Percentiles rank a stretch among this genome's conserved stretches.
Evolutionary conservation across 2,888 invertebrate species (phyloP).

Genomic region (Stratiomys singularior): DNA sequence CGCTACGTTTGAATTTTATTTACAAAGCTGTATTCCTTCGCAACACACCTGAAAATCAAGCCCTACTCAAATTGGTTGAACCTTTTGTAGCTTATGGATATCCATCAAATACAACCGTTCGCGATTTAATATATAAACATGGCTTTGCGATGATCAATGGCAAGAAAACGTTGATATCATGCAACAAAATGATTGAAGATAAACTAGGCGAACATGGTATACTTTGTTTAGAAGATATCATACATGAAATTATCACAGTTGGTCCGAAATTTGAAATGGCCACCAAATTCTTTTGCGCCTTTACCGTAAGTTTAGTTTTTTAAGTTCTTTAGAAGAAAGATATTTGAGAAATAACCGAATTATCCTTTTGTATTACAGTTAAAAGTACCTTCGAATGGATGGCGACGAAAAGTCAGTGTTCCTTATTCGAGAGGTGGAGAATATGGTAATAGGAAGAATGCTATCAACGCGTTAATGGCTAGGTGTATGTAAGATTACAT

Average conservation of each 20-base stretch:
- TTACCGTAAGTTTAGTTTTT: conserved; percentile 60
- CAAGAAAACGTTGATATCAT: conserved; percentile 63
- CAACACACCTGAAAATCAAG: conserved; percentile 62
- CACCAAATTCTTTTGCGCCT: conserved; percentile 60
- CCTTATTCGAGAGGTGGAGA: conserved; percentile 64
- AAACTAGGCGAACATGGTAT: conserved; percentile 63
- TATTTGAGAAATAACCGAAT: neutral
- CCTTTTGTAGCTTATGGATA: conserved; percentile 64
- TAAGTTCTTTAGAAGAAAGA: neutral
- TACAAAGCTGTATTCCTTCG: conserved; percentile 62
- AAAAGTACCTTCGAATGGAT: conserved; percentile 63
- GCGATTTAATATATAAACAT: conserved; percentile 64
- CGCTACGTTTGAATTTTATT: conserved; percentile 58
- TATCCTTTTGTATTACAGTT: conserved; percentile 56
- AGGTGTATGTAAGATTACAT: conserved; percentile 59
- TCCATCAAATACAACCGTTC: conserved; percentile 61
- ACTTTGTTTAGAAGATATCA: conserved; percentile 65
- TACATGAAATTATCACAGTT: conserved; percentile 64
- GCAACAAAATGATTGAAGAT: conserved; percentile 64
- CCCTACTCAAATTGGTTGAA: conserved; percentile 62
- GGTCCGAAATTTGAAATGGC: conserved; percentile 62
- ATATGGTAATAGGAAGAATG: conserved; percentile 62
- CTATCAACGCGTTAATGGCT: conserved; percentile 61
- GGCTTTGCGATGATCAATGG: conserved; percentile 62
- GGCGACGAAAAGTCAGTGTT: conserved; percentile 63